phyloP scores from a whole-genome alignment of 2,113 vertebrate species.

The Atherinomorus stipes region DNA sequence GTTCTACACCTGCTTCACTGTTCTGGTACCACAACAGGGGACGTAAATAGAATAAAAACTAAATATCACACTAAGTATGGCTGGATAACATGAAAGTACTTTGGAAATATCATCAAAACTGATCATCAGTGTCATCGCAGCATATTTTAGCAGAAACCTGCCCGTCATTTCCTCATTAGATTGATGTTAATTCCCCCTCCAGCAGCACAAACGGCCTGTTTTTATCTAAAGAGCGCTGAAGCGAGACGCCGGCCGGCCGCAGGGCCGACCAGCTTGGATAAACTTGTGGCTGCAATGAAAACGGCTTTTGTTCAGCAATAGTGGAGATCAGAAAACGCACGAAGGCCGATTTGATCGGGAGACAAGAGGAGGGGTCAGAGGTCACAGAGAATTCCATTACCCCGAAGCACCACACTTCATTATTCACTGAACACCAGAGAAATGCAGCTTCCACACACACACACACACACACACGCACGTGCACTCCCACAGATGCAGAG shows the following conservation, averaged over 20 bases:
- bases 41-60: not conserved
- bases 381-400: constrained; percentile 49
- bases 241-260: constrained; percentile 23
- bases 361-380: constrained; percentile 24
- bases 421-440: constrained; percentile 62
- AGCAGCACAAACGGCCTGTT: not conserved
- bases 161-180: constrained; percentile 20
- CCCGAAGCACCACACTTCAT: constrained; percentile 43
- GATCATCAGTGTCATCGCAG: not conserved
- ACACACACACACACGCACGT: constrained; percentile 1
- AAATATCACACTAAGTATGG: not conserved
- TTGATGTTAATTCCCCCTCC: constrained; percentile 15
- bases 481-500: constrained; percentile 41
- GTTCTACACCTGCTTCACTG: not conserved
- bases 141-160: constrained; percentile 20
- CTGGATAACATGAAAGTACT: not conserved
- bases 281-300: not conserved
- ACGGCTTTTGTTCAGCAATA: not conserved
- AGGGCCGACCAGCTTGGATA: not conserved
- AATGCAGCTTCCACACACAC: constrained; percentile 29
- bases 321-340: not conserved
- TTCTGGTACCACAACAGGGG: not conserved
- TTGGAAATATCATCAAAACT: not conserved
- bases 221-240: constrained; percentile 26
- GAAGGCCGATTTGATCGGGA: constrained; percentile 34